Percentiles rank a stretch among this genome's conserved stretches.
Conservation (phyloP, 92 coral and sea anemone genomes). For the Porites cylindrica region DNA sequence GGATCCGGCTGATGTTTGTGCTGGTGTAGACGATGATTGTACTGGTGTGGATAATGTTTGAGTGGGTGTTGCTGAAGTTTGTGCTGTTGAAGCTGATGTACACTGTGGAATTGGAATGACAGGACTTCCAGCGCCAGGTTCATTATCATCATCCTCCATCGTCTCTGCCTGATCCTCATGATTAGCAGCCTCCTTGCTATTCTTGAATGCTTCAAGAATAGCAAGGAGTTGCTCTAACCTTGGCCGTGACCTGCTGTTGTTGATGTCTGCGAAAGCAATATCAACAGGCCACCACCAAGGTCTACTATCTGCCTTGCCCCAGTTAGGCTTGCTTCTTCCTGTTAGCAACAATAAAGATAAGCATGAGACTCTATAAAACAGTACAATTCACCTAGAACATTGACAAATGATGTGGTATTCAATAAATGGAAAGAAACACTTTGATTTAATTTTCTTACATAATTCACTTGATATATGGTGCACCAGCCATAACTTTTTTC, state of each 20-base stretch:
- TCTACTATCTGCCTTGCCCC: constrained; percentile 1
- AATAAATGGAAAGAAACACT: too few species aligned
- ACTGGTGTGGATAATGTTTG: not conserved
- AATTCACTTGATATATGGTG: too few species aligned
- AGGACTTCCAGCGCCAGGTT: not conserved
- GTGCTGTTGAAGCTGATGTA: not conserved
- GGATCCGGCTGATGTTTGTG: not conserved
- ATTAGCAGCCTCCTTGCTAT: not conserved
- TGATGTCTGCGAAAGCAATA: not conserved
- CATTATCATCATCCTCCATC: not conserved
- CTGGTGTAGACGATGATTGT: not conserved
- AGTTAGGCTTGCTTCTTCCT: constrained; percentile 1
- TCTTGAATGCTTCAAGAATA: constrained; percentile 5
- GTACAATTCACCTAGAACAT: too few species aligned
- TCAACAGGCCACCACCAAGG: constrained; percentile 26
- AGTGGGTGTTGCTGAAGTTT: not conserved
- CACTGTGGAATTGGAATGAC: too few species aligned
- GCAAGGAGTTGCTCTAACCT: constrained; percentile 2
- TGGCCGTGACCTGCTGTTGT: not conserved
- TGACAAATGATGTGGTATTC: too few species aligned
- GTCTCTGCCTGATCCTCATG: not conserved
- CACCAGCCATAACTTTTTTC: too few species aligned
- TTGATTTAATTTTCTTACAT: too few species aligned
- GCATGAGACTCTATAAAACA: too few species aligned
- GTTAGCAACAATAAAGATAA: not conserved